phyloP scores from a whole-genome alignment of 2,113 vertebrate species.

The Lichenostomus cassidix region DNA sequence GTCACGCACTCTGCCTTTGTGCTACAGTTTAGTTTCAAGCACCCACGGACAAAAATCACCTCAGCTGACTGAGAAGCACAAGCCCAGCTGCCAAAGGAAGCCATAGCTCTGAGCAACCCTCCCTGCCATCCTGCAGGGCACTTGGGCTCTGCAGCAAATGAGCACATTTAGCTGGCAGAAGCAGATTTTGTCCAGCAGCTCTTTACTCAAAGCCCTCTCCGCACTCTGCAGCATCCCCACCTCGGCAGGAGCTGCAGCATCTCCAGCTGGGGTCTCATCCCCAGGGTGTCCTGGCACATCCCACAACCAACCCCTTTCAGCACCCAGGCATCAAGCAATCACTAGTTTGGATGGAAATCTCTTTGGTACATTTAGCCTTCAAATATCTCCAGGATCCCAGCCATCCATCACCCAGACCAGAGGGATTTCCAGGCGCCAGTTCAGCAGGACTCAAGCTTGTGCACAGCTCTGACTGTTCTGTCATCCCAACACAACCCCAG shows the following conservation, averaged over 20 bases:
- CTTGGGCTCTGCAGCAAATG: neutral
- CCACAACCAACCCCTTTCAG: neutral
- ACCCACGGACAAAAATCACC: neutral
- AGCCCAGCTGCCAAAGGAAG: neutral
- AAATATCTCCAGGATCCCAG: neutral
- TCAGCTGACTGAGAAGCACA: neutral
- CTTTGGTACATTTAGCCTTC: neutral
- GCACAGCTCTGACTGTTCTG: neutral
- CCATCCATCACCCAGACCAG: neutral
- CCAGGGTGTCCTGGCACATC: neutral
- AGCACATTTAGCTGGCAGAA: neutral
- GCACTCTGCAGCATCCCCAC: neutral
- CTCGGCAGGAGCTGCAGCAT: neutral
- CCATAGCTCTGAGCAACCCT: neutral
- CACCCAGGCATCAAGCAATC: neutral
- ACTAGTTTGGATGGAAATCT: neutral
- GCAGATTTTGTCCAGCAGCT: neutral
- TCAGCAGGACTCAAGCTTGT: neutral
- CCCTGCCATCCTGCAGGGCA: neutral
- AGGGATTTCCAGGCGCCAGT: neutral
- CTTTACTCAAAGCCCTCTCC: neutral
- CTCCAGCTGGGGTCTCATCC: neutral
- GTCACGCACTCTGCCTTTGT: neutral
- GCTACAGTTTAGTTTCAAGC: neutral
- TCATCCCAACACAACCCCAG: neutral